phyloP scores from a whole-genome alignment of 2,888 invertebrate genomes.

The Carpatolechia fugitivella region DNA sequence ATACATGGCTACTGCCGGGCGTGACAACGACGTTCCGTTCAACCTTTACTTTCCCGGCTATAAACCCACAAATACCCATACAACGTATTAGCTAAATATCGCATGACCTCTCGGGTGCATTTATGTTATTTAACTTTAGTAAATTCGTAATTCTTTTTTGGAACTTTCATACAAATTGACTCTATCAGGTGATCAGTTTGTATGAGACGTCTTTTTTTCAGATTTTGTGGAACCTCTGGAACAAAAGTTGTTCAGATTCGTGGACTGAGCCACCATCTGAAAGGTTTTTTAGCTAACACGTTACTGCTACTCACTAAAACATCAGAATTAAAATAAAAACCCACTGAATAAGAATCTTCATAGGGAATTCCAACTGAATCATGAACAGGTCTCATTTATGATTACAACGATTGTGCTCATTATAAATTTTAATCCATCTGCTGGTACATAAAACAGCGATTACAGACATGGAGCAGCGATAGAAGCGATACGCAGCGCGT shows the following conservation, averaged over 20 bases:
- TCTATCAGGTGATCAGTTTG: no score
- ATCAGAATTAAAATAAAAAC: background rate
- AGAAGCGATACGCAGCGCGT: conserved; percentile 47
- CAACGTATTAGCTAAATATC: no score
- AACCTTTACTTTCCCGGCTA: conserved; percentile 31
- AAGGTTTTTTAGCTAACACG: no score
- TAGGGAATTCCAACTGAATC: conserved; percentile 6
- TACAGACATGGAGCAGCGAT: conserved; percentile 46
- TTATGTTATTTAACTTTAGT: no score
- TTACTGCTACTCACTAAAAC: no score
- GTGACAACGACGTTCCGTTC: conserved; percentile 41
- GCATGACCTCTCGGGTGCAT: no score
- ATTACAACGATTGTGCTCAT: conserved; percentile 26
- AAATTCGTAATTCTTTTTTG: no score
- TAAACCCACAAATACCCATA: background rate
- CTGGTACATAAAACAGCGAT: conserved; percentile 45
- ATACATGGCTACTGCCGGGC: conserved; percentile 25
- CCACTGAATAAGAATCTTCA: background rate
- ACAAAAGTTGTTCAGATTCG: no score
- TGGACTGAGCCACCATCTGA: no score
- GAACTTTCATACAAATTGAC: no score
- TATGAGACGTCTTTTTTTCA: no score
- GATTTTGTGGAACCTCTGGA: no score
- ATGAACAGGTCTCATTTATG: conserved; percentile 8
- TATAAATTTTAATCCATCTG: conserved; percentile 45